Evolutionary conservation across 2,888 invertebrate genomes (phyloP).

Genomic region (Tupiocoris notatus): DNA sequence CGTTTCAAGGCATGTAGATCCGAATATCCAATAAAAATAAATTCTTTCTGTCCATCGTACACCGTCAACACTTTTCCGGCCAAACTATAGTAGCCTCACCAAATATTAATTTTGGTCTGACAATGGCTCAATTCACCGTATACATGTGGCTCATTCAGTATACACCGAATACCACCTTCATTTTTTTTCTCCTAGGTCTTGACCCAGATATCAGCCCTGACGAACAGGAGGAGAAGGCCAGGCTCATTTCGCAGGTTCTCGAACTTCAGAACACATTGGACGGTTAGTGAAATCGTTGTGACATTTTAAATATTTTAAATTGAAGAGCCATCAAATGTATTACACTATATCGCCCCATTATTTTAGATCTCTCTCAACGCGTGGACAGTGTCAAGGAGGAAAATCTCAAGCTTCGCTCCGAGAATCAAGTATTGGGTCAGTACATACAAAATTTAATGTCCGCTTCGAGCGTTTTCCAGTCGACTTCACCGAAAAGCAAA

Average conservation of each 20-base stretch:
- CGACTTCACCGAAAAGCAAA: slow-evolving; percentile 73
- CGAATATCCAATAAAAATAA: too few species aligned
- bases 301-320: too few species aligned
- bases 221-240: slow-evolving; percentile 96
- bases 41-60: too few species aligned
- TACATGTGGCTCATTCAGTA: not conserved
- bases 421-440: slow-evolving; percentile 97
- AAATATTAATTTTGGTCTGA: too few species aligned
- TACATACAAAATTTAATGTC: slow-evolving; percentile 99
- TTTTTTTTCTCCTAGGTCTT: slow-evolving; percentile 54
- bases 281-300: slow-evolving; percentile 60
- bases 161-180: not conserved
- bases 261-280: slow-evolving; percentile 98
- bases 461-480: slow-evolving; percentile 93
- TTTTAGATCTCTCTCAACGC: slow-evolving; percentile 94
- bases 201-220: slow-evolving; percentile 72
- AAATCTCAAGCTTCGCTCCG: slow-evolving; percentile 93
- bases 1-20: too few species aligned
- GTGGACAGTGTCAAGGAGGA: slow-evolving; percentile 99
- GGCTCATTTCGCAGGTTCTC: slow-evolving; percentile 93
- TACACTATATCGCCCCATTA: too few species aligned
- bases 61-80: too few species aligned
- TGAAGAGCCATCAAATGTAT: too few species aligned
- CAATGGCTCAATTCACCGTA: too few species aligned
- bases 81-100: too few species aligned